Conservation (phyloP, 2,113 vertebrate species). For the Neodon shergylaensis region DNA sequence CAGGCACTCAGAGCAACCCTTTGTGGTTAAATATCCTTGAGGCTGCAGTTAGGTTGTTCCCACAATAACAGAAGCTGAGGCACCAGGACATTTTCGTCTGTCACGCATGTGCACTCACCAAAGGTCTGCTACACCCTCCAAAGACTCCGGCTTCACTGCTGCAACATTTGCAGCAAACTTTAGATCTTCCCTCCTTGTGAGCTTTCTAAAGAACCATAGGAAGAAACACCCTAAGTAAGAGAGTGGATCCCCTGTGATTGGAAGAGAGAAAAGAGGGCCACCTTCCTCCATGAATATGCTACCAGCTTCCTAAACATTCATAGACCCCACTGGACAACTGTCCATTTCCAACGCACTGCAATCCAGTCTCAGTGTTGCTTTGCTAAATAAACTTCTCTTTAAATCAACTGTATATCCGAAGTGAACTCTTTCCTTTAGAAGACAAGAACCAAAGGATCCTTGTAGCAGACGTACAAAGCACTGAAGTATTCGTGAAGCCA, state of each 20-base stretch:
- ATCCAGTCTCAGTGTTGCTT: not conserved
- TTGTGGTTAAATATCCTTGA: not conserved
- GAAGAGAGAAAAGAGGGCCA: not conserved
- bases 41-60: not conserved
- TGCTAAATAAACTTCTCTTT: not conserved
- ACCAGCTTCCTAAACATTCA: not conserved
- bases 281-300: not conserved
- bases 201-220: not conserved
- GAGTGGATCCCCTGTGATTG: not conserved
- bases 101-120: too few species aligned
- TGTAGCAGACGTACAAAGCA: not conserved
- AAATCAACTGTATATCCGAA: not conserved
- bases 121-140: not conserved
- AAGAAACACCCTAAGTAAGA: not conserved
- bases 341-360: not conserved
- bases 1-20: not conserved
- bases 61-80: not conserved
- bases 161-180: not conserved
- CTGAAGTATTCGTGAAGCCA: not conserved
- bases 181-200: not conserved
- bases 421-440: not conserved
- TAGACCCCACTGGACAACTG: not conserved
- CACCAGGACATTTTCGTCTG: not conserved
- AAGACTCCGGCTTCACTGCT: not conserved
- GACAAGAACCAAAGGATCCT: not conserved